Conservation (phyloP, 2,888 invertebrate genomes). For the Plusia festucae region DNA sequence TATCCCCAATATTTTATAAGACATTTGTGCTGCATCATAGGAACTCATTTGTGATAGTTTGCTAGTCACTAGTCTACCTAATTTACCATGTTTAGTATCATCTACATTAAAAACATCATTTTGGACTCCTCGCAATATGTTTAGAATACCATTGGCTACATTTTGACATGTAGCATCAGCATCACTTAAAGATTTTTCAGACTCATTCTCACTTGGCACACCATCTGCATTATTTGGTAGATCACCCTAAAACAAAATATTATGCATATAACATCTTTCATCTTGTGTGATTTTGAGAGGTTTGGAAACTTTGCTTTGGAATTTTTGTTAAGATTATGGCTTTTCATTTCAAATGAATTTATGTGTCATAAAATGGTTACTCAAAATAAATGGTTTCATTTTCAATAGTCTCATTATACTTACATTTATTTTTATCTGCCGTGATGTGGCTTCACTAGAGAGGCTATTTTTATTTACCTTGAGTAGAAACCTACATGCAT, state of each 20-base stretch:
- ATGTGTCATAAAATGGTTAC: no score
- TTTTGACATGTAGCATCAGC: constrained; percentile 66
- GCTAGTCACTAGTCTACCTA: constrained; percentile 72
- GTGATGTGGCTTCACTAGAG: constrained; percentile 23
- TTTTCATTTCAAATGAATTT: background rate
- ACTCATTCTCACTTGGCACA: constrained; percentile 62
- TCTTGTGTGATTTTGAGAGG: no score
- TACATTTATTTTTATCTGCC: constrained; percentile 57
- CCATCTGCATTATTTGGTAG: constrained; percentile 46
- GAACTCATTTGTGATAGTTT: constrained; percentile 76
- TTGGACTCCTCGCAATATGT: constrained; percentile 75
- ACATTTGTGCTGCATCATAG: constrained; percentile 73
- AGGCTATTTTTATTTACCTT: constrained; percentile 71
- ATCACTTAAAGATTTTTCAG: constrained; percentile 51
- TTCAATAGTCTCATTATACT: constrained; percentile 22
- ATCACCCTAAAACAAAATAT: constrained; percentile 60
- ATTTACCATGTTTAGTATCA: constrained; percentile 69
- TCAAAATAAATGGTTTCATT: constrained; percentile 3
- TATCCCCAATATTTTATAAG: constrained; percentile 77
- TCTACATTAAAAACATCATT: constrained; percentile 76
- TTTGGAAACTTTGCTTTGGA: no score
- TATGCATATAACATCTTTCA: no score
- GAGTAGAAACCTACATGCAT: constrained; percentile 79
- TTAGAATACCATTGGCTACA: constrained; percentile 73
- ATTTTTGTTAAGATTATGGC: no score